Evolutionary conservation across 2,888 invertebrate species (phyloP), one percentile per base, ranked within the genome.

Genomic region (Globia sparganii): DNA sequence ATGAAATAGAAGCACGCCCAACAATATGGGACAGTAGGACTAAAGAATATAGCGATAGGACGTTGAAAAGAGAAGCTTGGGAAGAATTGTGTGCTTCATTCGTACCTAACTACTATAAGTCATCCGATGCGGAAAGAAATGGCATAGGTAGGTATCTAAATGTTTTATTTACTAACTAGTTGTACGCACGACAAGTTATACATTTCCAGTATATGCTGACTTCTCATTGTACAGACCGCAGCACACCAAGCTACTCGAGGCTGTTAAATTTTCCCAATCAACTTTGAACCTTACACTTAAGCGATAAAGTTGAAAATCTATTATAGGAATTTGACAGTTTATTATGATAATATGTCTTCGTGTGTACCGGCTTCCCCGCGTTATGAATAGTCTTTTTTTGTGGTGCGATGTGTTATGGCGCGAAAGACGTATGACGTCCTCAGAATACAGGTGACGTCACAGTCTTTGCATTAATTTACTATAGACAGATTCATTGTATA

Each of bases 1-100:
- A 5, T 34, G 78, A 79, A 82, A 46, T 79, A 40, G n/a, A 82
- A 62, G 18, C 31, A 4, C 61, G 78, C 1, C 78, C 78, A 56
- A 31, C 8, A 18, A 40, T 79, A 62, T 79, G 78, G 78, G 78
- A 79, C 8, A 53, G 40, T 25, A 82, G 78, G 18, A n/a, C 6
- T 11, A 25, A 62, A 40, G 67, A 62, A 11, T 79, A 82, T 18
- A 79, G 67, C 15, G 82, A 82, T 0, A 81, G 78, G 15, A 8
- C 46, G 6, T 31, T 76, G 46, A 79, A 79, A 40, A 37, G 56
- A 9, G 67, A 62, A 56, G 78, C 78, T 64, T 79, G 78, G 78
- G 67, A 82, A 4, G 77, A 82, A 8, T 6, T 78, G 9, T 79
- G 76, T 49, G 56, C 62, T 31, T 2, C 62, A 25, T 76, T 79